phyloP scores from a whole-genome alignment of 2,797 vertebrate genomes.

The Eulemur rubriventer region DNA sequence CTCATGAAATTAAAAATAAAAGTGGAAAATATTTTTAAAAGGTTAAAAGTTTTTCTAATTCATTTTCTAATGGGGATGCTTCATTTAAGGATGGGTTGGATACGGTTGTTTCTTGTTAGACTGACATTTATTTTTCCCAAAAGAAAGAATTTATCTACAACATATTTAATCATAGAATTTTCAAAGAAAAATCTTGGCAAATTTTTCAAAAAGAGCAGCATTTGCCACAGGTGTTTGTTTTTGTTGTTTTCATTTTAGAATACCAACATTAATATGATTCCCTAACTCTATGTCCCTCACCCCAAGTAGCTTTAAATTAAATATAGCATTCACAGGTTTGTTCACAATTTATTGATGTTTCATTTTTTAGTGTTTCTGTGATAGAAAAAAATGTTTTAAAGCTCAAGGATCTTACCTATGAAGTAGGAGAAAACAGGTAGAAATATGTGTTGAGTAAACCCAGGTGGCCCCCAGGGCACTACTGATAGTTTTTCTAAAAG shows the following conservation, averaged over 20 bases:
- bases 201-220: slow-evolving; percentile 1
- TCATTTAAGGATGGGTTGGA: neutral
- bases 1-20: slow-evolving; percentile 26
- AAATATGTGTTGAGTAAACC: neutral
- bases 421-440: neutral
- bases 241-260: neutral
- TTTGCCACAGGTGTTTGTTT: neutral
- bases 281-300: neutral
- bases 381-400: neutral
- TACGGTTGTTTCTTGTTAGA: neutral
- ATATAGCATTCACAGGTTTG: neutral
- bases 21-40: neutral
- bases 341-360: slow-evolving; percentile 14
- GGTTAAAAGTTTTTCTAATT: neutral
- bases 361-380: neutral
- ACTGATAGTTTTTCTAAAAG: neutral
- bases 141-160: neutral
- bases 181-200: slow-evolving; percentile 10
- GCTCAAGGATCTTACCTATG: neutral
- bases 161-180: neutral
- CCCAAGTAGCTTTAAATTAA: slow-evolving; percentile 3
- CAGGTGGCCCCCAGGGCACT: neutral
- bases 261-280: neutral
- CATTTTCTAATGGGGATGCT: neutral
- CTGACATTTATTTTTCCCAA: neutral